phyloP scores from a whole-genome alignment of 2,797 vertebrate genomes.

The Catamblyrhynchus diadema region DNA sequence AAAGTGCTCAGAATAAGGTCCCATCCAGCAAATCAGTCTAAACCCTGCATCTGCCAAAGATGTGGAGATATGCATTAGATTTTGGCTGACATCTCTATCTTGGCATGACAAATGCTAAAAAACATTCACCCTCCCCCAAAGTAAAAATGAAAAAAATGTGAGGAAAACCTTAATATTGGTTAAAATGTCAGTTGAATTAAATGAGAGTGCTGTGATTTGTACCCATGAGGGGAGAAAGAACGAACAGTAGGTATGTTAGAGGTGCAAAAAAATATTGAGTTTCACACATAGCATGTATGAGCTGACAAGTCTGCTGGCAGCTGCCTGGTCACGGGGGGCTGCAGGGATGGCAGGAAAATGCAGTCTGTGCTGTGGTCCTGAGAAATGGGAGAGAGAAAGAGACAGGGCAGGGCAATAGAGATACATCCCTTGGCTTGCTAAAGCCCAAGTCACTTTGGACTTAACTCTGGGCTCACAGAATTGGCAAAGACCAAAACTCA shows the following conservation, averaged over 20 bases:
- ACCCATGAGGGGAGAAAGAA: constrained; percentile 45
- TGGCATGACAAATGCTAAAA: neutral
- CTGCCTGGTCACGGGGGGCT: constrained; percentile 19
- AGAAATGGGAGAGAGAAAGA: neutral
- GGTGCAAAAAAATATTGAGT: constrained; percentile 54
- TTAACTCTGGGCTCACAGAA: neutral
- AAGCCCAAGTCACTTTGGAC: neutral
- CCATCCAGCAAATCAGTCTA: constrained; percentile 2
- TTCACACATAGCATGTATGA: constrained; percentile 55
- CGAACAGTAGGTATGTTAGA: constrained; percentile 48
- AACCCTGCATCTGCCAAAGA: neutral
- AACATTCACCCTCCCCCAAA: neutral
- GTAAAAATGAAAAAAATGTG: neutral
- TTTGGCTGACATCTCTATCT: constrained; percentile 34
- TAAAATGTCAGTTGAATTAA: constrained; percentile 57
- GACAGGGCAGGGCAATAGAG: neutral
- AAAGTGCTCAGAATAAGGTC: neutral
- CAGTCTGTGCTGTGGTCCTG: neutral
- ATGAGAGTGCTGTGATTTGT: constrained; percentile 48
- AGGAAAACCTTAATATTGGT: constrained; percentile 12
- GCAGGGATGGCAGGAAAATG: neutral
- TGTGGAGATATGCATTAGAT: neutral
- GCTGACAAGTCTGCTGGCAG: constrained; percentile 62
- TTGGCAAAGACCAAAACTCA: neutral
- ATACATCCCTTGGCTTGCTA: neutral